Evolutionary conservation across 1,140 invertebrate genomes (phyloP), one percentile per base, ranked within the genome.

Genomic region (Manduca sexta): DNA sequence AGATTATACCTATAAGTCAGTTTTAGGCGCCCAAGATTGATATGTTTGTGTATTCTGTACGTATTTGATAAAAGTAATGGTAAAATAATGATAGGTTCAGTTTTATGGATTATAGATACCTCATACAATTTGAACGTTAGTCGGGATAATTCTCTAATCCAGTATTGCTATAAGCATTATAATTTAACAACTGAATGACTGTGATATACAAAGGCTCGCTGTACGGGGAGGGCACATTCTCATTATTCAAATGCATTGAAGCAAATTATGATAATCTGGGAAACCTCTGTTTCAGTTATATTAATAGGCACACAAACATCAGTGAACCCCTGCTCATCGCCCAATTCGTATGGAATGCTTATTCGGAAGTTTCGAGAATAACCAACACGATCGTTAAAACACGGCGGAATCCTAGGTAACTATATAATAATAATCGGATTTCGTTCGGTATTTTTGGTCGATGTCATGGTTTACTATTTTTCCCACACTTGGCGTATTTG

Each of bases 241-340:
- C 81, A 84, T 83, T 84, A 84, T 84, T 78, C 78, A 82, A 84
- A 84, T 82, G 78, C 81, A 84, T 73, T 72, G 81, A 78, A 84
- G 78, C 81, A 84, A 82, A 84, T 84, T 84, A 84, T 84, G 81
- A 74, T 84, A 84, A 84, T 84, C 81, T 74, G 74, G 63, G 74
- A 71, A 78, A 83, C 75, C 75, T 81, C 77, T 83, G 79, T 81
- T 80, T 83, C 77, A 75, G 58, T 69, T 78, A 84, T 82, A 84
- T 76, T 81, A 81, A 78, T 82, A 56, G 49, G 49, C 49, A 82
- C 60, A 78, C 75, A 80, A 78, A 74, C 69, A 72, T 73, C 45
- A 45, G 44, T 30, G 34, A 37, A 18, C 35, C 46, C 31, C 35
- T 50, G 33, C 40, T 30, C 35, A 44, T 57, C 37, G 37, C 35